Conservation (phyloP, 2,113 vertebrate species). For the Setophaga petechia region DNA sequence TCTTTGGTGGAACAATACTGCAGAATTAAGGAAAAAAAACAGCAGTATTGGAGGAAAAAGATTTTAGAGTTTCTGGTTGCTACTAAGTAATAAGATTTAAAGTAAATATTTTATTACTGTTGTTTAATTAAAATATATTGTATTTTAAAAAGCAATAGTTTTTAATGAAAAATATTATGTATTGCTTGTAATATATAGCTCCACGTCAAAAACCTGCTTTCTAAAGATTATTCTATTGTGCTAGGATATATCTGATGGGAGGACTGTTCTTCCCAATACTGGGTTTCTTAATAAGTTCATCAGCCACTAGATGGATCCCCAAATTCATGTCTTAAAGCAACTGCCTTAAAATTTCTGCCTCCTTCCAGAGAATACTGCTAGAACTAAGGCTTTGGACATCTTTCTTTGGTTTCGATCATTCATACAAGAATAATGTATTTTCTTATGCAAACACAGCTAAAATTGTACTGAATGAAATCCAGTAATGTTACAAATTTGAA, state of each 20-base stretch:
- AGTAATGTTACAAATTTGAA: neutral
- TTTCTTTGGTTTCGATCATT: neutral
- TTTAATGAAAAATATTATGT: neutral
- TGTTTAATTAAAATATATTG: neutral
- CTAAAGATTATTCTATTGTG: neutral
- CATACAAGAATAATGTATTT: neutral
- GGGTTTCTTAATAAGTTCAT: neutral
- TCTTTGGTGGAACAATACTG: neutral
- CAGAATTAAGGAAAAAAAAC: neutral
- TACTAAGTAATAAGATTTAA: neutral
- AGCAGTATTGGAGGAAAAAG: neutral
- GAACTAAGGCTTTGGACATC: neutral
- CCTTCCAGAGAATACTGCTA: neutral
- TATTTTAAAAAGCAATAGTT: neutral
- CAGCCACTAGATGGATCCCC: conserved; percentile 27
- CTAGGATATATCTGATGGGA: neutral
- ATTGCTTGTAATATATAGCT: neutral
- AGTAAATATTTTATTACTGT: neutral
- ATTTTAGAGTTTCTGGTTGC: neutral
- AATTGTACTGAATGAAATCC: neutral
- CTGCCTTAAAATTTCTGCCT: neutral
- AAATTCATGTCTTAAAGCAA: neutral
- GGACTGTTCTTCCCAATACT: neutral
- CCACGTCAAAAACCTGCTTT: neutral
- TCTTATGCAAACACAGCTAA: neutral